Evolutionary conservation across 2,888 invertebrate genomes (phyloP).

Genomic region (Trachelus troglodyta): DNA sequence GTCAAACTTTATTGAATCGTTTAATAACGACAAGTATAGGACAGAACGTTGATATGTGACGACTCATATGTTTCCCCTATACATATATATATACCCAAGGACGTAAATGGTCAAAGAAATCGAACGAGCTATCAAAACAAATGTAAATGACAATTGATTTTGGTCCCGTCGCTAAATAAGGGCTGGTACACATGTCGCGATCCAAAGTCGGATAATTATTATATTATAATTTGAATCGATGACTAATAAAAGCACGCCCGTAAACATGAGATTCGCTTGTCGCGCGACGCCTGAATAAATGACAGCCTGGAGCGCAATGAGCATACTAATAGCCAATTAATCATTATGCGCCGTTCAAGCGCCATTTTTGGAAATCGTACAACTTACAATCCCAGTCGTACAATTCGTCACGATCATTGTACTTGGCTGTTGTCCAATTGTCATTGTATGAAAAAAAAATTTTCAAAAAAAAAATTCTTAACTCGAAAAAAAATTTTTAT

Average conservation of each 20-base stretch:
- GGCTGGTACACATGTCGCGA: conserved; percentile 7
- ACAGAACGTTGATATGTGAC: neutral
- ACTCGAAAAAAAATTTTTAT: too few relatives aligned
- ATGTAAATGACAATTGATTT: neutral
- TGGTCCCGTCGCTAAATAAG: neutral
- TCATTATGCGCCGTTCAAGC: neutral
- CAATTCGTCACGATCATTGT: neutral
- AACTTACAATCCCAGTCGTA: neutral
- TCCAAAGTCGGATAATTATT: conserved; percentile 1
- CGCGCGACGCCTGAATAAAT: neutral
- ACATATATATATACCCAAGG: too few relatives aligned
- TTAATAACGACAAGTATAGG: neutral
- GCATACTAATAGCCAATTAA: neutral
- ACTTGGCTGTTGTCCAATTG: neutral
- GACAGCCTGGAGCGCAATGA: neutral
- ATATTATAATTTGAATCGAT: conserved; percentile 10
- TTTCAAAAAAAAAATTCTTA: too few relatives aligned
- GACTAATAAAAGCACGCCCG: conserved; percentile 6
- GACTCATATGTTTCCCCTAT: neutral
- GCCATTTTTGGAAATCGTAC: conserved; percentile 1
- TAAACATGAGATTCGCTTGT: neutral
- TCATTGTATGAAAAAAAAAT: neutral
- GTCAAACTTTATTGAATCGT: neutral
- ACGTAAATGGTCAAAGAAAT: neutral
- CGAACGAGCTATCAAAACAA: neutral